These are phyloP conservation scores for Candoia aspera DNA, from an alignment of 2,113 vertebrate species.

Conservation along the genomic window DNA sequence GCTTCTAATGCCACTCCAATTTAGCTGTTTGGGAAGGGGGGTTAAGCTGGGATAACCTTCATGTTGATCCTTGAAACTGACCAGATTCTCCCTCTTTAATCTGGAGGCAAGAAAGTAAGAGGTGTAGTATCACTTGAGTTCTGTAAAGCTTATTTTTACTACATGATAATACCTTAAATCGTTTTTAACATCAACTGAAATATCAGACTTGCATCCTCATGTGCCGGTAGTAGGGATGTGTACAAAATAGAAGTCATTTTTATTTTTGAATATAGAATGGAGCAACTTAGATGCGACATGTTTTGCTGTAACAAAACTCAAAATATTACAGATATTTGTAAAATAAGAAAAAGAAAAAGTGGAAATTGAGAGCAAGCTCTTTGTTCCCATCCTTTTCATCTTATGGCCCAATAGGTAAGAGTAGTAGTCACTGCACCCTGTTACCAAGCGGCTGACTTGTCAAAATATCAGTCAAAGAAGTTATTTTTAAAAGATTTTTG, in stretches of 20 bases:
- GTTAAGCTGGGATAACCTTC: slow-evolving; percentile 56
- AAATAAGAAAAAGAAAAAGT: neutral
- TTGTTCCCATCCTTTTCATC: neutral
- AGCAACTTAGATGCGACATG: neutral
- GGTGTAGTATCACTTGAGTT: slow-evolving; percentile 7
- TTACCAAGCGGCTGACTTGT: neutral
- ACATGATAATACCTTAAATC: neutral
- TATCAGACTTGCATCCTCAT: neutral
- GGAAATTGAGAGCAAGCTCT: neutral
- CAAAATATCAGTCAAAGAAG: neutral
- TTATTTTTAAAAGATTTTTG: neutral
- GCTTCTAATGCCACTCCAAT: rapidly evolving
- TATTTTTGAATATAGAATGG: neutral
- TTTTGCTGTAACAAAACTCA: neutral
- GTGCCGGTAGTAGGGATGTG: neutral
- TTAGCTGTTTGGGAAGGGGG: neutral
- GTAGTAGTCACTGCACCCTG: neutral
- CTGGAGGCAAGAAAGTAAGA: slow-evolving; percentile 7
- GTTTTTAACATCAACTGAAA: neutral
- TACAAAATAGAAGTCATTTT: neutral
- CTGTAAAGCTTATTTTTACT: rapidly evolving
- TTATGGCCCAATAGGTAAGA: neutral
- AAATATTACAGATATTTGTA: neutral
- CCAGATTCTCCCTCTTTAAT: neutral
- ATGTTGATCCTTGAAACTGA: slow-evolving; percentile 27